phyloP scores from a whole-genome alignment of 1,140 invertebrate species.

The Drosophila pruinosa region DNA sequence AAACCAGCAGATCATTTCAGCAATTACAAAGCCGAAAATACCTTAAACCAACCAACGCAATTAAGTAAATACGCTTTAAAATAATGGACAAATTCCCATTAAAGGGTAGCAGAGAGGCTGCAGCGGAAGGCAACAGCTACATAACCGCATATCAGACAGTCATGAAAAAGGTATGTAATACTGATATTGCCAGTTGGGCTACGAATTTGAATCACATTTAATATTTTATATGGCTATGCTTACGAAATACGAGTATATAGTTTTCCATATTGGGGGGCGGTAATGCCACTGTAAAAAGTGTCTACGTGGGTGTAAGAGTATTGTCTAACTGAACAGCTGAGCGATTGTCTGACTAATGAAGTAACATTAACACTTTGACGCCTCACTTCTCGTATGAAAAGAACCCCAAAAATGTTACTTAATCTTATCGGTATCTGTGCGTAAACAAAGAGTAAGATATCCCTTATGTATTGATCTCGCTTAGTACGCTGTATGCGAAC shows the following conservation, averaged over 20 bases:
- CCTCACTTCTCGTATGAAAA: neutral
- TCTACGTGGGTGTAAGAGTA: conserved; percentile 30
- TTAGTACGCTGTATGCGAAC: neutral
- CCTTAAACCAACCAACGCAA: conserved; percentile 14
- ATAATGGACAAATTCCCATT: conserved; percentile 84
- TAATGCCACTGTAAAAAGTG: conserved; percentile 41
- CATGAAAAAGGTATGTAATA: conserved; percentile 83
- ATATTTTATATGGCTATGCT: neutral
- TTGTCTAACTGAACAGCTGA: conserved; percentile 25
- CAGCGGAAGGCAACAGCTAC: conserved; percentile 81
- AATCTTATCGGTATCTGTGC: conserved; percentile 56
- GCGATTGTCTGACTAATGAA: conserved; percentile 5
- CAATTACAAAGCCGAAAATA: neutral
- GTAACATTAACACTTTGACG: neutral
- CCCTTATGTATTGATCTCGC: neutral
- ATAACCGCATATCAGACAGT: conserved; percentile 84
- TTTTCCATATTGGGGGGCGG: conserved; percentile 53
- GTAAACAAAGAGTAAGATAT: conserved; percentile 49
- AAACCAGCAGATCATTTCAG: conserved; percentile 11
- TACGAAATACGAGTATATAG: conserved; percentile 11
- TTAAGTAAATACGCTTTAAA: conserved; percentile 22
- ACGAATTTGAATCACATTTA: conserved; percentile 1
- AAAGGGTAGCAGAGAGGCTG: conserved; percentile 82
- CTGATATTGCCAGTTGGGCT: neutral
- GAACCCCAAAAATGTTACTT: conserved; percentile 20